These are phyloP conservation scores for Myrmecobius fasciatus DNA, from an alignment of 2,113 vertebrate species.

Conservation along the genomic window DNA sequence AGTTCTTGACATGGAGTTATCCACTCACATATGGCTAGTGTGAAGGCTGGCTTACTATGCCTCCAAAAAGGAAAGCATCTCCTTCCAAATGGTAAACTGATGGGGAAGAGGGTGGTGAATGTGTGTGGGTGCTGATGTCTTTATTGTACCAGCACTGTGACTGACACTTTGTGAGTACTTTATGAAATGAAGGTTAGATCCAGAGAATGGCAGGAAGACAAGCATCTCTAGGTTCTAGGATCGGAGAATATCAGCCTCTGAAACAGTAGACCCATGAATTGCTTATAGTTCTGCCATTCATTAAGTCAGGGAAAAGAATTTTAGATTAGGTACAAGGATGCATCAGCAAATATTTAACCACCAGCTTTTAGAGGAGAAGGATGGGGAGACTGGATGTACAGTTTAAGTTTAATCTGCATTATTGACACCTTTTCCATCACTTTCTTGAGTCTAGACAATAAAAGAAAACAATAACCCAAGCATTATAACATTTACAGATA, in stretches of 20 bases:
- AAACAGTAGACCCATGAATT: background rate
- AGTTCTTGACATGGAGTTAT: background rate
- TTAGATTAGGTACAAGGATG: background rate
- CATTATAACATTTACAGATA: background rate
- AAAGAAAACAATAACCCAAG: background rate
- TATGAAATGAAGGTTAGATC: no score
- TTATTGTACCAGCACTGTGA: background rate
- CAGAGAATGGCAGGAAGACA: background rate
- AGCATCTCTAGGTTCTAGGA: background rate
- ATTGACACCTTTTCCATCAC: background rate
- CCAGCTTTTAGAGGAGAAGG: background rate
- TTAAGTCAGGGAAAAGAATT: background rate
- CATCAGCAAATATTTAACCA: background rate
- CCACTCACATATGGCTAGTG: background rate
- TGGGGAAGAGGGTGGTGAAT: background rate
- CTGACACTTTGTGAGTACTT: no score
- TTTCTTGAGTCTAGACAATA: background rate
- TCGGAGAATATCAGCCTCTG: background rate
- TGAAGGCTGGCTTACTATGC: background rate
- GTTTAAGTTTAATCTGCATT: background rate
- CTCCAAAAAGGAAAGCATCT: background rate
- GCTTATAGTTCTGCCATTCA: background rate
- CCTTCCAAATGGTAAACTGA: conserved; percentile 30
- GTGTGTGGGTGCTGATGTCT: background rate
- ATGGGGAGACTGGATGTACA: background rate